phyloP scores from a whole-genome alignment of 2,888 invertebrate species.

The Tachina lurida region DNA sequence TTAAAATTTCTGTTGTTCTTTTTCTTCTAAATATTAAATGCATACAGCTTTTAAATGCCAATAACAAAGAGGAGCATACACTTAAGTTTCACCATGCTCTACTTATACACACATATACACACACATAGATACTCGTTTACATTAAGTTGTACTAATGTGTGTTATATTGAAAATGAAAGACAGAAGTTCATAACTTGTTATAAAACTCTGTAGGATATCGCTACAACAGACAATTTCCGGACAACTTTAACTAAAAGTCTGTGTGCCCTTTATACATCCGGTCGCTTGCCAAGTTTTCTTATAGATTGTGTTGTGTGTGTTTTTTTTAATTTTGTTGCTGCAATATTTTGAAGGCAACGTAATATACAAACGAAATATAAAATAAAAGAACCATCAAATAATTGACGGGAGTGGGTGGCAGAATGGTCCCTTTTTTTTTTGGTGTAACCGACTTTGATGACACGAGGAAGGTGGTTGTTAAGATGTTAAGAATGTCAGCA shows the following conservation, averaged over 20 bases:
- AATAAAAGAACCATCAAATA: conserved; percentile 34
- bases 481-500: conserved; percentile 69
- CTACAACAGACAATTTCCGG: conserved; percentile 81
- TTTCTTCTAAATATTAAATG: conserved; percentile 55
- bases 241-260: conserved; percentile 78
- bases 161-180: conserved; percentile 38
- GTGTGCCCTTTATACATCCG: conserved; percentile 69
- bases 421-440: conserved; percentile 16
- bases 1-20: conserved; percentile 41
- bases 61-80: neutral
- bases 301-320: neutral
- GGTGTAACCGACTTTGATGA: conserved; percentile 19
- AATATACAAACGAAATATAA: conserved; percentile 35
- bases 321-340: conserved; percentile 38
- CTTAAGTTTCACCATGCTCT: neutral
- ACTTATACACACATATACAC: conserved; percentile 8
- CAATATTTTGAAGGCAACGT: conserved; percentile 34
- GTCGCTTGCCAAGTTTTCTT: conserved; percentile 64
- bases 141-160: neutral
- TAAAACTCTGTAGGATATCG: conserved; percentile 81
- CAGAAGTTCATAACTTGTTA: conserved; percentile 79
- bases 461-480: conserved; percentile 55
- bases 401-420: conserved; percentile 53
- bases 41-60: conserved; percentile 27
- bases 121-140: neutral